Conservation (phyloP, 1,140 invertebrate genomes). For the Euschistus heros region DNA sequence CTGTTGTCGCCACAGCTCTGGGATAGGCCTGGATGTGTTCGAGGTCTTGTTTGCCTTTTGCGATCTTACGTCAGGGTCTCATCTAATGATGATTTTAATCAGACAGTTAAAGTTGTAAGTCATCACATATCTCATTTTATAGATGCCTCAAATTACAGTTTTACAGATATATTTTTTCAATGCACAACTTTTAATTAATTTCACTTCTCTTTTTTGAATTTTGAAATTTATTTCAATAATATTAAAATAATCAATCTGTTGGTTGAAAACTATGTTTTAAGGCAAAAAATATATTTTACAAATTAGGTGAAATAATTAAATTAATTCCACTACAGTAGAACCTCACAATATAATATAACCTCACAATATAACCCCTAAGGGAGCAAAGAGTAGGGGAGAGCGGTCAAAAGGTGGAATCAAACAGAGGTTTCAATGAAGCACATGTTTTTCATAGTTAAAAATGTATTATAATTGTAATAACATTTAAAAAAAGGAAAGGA, state of each 20-base stretch:
- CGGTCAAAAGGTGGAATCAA: no score
- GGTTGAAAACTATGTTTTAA: neutral
- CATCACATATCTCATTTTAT: neutral
- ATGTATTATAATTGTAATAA: no score
- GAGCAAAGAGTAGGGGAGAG: no score
- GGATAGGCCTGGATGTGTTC: slow-evolving; percentile 31
- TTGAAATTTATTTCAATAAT: neutral
- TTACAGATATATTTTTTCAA: neutral
- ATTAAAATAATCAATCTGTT: neutral
- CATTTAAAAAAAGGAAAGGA: no score
- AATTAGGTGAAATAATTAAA: no score
- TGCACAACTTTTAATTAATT: neutral
- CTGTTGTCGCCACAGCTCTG: slow-evolving; percentile 79
- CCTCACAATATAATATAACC: no score
- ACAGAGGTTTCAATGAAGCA: no score
- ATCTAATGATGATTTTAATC: neutral
- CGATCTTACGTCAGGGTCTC: slow-evolving; percentile 31
- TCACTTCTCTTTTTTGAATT: neutral
- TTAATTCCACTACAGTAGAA: no score
- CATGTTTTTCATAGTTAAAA: no score
- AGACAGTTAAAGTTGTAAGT: slow-evolving; percentile 6
- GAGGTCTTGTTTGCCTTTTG: slow-evolving; percentile 43
- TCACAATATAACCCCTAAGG: no score
- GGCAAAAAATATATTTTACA: neutral
- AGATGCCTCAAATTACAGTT: no score